phyloP scores from a whole-genome alignment of 2,888 invertebrate species.

The Epistrophe eligans region DNA sequence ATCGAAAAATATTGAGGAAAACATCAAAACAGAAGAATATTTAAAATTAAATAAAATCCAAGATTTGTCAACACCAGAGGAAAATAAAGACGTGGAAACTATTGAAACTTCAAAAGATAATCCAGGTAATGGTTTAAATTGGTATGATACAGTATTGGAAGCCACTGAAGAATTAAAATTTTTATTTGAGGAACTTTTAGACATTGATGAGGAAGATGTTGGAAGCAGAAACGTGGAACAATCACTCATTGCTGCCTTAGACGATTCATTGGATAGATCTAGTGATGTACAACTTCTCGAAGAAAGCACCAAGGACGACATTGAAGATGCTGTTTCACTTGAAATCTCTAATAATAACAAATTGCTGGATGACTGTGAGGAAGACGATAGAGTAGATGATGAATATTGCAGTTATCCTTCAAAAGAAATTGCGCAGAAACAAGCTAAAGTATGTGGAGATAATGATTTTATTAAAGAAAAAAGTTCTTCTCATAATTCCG shows the following conservation, averaged over 20 bases:
- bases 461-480: not conserved
- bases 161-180: not conserved
- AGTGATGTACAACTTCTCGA: not conserved
- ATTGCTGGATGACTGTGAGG: not conserved
- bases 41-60: not conserved
- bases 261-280: not conserved
- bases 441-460: not conserved
- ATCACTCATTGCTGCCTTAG: not conserved
- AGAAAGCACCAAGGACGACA: not conserved
- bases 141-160: not conserved
- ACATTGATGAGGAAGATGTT: not conserved
- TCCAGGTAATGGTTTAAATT: not conserved
- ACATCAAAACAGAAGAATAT: not conserved
- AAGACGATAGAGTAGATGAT: not conserved
- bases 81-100: not conserved
- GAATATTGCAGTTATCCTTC: not conserved
- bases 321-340: not conserved
- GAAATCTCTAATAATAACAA: not conserved
- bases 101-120: not conserved
- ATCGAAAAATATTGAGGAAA: not conserved
- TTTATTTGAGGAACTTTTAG: conserved; percentile 1
- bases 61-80: not conserved
- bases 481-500: not conserved
- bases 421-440: not conserved
- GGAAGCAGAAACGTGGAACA: not conserved